phyloP scores from a whole-genome alignment of 2,113 vertebrate species.

The Burhinus oedicnemus region DNA sequence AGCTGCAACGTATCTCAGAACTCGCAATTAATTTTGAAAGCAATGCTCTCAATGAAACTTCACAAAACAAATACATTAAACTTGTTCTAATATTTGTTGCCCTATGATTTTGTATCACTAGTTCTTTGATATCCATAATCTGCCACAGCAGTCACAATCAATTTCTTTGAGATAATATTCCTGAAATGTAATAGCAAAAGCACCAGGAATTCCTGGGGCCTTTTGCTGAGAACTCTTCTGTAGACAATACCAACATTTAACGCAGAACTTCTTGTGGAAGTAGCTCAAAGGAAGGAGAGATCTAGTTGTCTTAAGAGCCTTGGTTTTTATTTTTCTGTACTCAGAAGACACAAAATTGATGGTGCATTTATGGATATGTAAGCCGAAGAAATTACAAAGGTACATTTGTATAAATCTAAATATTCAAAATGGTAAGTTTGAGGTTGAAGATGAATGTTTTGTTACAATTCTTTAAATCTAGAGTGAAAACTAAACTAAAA shows the following conservation, averaged over 20 bases:
- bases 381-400: neutral
- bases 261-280: neutral
- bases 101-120: neutral
- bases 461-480: neutral
- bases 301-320: neutral
- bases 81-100: neutral
- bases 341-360: neutral
- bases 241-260: neutral
- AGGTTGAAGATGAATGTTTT: neutral
- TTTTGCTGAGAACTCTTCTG: neutral
- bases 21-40: neutral
- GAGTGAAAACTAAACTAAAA: neutral
- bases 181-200: neutral
- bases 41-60: neutral
- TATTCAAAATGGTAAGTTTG: neutral
- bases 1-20: neutral
- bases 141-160: neutral
- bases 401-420: neutral
- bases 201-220: accelerated
- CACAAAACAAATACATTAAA: neutral
- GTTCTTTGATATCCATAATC: neutral
- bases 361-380: neutral
- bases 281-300: neutral
- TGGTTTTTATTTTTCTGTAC: neutral
- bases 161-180: neutral